Evolutionary conservation across 2,888 invertebrate species (phyloP), one percentile per base, ranked within the genome.

Genomic region (Metalampra italica): DNA sequence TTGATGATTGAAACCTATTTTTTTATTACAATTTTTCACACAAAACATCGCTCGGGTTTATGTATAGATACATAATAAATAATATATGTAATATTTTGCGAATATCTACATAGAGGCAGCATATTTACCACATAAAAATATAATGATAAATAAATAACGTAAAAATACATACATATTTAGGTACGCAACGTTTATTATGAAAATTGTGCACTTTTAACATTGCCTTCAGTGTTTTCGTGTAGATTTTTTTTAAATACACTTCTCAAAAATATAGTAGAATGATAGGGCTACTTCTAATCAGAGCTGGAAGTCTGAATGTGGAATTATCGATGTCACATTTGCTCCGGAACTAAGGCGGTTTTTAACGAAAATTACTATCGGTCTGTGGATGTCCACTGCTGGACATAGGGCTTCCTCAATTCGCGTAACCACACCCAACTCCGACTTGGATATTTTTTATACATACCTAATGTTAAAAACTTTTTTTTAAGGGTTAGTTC

Each of bases 41-140:
- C 78, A 72, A 75, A 77, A 79, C 79, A 77, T 69, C 64, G 66
- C 60, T 55, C 42, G 57, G 64, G 64, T 69, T 71, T 69, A 72
- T 64, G 66, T 75, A 82, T 80, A 85, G 76, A 82, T 71, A 32
- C 22, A 22, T 22, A 22, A 82, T 71, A 32, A 2, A 22, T 22
- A 22, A 22, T 22, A 22, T 22, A 36, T 36, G 36, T 84, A 74
- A 80, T 81, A 87, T 86, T 87, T 86, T 86, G 82, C 81, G 82
- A 86, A 76, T 76, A 80, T 84, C 82, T 87, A 85, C 81, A 85
- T 85, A 86, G 82, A 83, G 79, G 80, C 81, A 80, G 79, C 78
- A 73, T 85, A 83, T 84, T 83, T 82, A 83, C 81, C 68, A 73
- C 71, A 66, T 74, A 64, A 55, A 55, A 57, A 60, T 67, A 63